These are phyloP conservation scores for Enteromius afrohamiltoni DNA, from an alignment of 2,797 vertebrate species.

Conservation along the genomic window DNA sequence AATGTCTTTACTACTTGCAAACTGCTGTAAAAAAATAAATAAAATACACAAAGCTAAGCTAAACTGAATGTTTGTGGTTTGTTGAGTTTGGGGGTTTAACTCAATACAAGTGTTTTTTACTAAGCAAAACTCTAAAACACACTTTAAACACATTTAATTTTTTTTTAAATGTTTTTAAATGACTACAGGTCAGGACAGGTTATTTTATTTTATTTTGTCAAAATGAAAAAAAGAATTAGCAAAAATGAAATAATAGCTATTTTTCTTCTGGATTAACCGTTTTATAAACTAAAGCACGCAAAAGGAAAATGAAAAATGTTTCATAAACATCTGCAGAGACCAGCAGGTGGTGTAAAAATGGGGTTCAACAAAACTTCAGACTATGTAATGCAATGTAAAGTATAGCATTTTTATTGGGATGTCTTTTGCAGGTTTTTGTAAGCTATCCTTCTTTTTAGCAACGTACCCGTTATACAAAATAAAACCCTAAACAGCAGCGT, in stretches of 20 bases:
- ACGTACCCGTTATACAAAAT: neutral
- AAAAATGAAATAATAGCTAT: neutral
- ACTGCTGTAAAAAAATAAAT: neutral
- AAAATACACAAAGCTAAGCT: neutral
- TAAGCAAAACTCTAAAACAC: neutral
- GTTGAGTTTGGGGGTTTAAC: neutral
- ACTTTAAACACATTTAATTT: neutral
- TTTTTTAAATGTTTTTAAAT: neutral
- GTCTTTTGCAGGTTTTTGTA: neutral
- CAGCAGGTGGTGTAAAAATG: conserved; percentile 1
- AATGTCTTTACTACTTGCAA: neutral
- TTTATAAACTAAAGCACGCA: neutral
- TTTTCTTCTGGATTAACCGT: neutral
- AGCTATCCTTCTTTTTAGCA: neutral
- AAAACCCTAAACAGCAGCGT: neutral
- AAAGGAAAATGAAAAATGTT: neutral
- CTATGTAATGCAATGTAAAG: neutral
- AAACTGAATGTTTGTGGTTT: neutral
- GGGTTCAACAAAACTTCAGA: neutral
- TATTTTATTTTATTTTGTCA: neutral
- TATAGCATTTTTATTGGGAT: neutral
- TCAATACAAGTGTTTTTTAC: neutral
- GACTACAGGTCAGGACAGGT: neutral
- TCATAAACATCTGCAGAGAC: neutral
- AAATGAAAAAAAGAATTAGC: neutral